phyloP scores from a whole-genome alignment of 2,797 vertebrate species.

The Hyperoplus immaculatus region DNA sequence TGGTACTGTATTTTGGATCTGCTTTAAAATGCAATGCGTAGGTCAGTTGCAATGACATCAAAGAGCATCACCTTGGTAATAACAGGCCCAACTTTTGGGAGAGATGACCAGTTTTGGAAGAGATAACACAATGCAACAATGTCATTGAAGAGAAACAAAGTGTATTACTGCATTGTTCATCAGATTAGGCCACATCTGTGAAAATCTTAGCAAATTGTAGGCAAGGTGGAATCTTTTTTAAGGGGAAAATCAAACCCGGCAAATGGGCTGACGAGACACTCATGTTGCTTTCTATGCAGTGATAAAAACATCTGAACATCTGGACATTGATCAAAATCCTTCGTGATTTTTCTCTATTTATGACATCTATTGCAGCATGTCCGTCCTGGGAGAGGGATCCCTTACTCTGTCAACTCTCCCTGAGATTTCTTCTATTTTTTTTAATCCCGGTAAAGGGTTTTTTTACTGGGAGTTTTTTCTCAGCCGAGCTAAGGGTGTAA shows the following conservation, averaged over 20 bases:
- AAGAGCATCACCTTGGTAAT: conserved; percentile 4
- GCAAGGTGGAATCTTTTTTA: conserved; percentile 10
- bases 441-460: too few relatives aligned
- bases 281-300: conserved; percentile 8
- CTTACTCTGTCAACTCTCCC: too few relatives aligned
- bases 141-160: too few relatives aligned
- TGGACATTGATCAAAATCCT: too few relatives aligned
- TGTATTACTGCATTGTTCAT: conserved; percentile 20
- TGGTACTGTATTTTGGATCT: conserved; percentile 22
- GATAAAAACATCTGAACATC: too few relatives aligned
- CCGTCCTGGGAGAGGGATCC: too few relatives aligned
- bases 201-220: conserved; percentile 29
- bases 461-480: too few relatives aligned
- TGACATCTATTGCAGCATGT: too few relatives aligned
- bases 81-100: conserved; percentile 4
- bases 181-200: neutral
- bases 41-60: conserved; percentile 21
- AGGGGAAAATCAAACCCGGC: conserved; percentile 30
- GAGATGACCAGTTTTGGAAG: neutral
- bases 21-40: conserved; percentile 31
- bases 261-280: conserved; percentile 2
- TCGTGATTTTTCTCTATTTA: too few relatives aligned
- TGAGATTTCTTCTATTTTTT: too few relatives aligned
- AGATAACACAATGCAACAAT: neutral
- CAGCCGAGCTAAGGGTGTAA: too few relatives aligned